Conservation (phyloP, 2,888 invertebrate genomes). For the Torymus auratus region DNA sequence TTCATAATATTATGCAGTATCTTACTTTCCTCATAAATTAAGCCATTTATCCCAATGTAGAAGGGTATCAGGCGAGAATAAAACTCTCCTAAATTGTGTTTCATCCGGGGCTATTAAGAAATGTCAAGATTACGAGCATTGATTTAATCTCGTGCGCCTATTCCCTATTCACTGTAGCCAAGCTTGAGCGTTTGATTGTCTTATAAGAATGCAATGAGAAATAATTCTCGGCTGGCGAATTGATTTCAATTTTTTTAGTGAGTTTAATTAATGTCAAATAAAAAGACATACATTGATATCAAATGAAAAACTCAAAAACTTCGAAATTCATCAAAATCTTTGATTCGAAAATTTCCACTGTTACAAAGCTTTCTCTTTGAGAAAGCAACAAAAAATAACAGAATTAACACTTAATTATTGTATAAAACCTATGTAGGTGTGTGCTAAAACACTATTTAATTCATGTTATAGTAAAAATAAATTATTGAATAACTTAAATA, state of each 20-base stretch:
- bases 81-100: slow-evolving; percentile 34
- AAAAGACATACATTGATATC: too few relatives aligned
- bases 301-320: too few relatives aligned
- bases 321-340: too few relatives aligned
- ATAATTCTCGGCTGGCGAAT: slow-evolving; percentile 21
- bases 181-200: slow-evolving; percentile 14
- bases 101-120: slow-evolving; percentile 7
- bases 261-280: neutral
- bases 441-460: too few relatives aligned
- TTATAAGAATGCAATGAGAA: slow-evolving; percentile 34
- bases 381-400: too few relatives aligned
- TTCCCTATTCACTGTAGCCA: slow-evolving; percentile 26
- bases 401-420: too few relatives aligned
- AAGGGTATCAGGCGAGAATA: neutral
- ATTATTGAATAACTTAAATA: too few relatives aligned
- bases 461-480: too few relatives aligned
- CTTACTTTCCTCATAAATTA: slow-evolving; percentile 26
- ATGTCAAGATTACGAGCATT: slow-evolving; percentile 20
- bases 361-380: too few relatives aligned
- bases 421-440: too few relatives aligned
- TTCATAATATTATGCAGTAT: slow-evolving; percentile 43
- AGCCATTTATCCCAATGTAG: neutral
- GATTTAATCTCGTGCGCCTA: slow-evolving; percentile 32
- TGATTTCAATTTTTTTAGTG: slow-evolving; percentile 23
- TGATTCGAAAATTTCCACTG: too few relatives aligned